Base-by-base conservation (phyloP, 1,140 invertebrate species). In the Musca vetustissima region DNA sequence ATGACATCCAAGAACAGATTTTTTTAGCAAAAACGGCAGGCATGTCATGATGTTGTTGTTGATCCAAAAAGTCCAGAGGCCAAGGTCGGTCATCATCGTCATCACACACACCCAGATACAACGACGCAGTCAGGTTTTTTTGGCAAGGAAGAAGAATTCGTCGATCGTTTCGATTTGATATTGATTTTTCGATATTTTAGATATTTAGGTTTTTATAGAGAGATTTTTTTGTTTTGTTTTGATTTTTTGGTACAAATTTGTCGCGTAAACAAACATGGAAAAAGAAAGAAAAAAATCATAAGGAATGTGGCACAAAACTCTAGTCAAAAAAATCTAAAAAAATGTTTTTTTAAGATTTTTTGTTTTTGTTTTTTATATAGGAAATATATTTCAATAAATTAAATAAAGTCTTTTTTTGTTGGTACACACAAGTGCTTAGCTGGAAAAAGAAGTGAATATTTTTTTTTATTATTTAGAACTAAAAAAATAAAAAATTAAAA, bases 241-340 rank as follows among this genome's bases (percentile, higher is more conserved):
- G n/a, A n/a, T n/a, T n/a, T 28, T 66, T 61, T 69, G 64, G 69
- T 70, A 61, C 55, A 69, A 66, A 69, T 65, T 66, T 55, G 69
- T 59, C 69, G 69, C 69, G 65, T 70, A 64, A 67, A 70, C 55
- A 59, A 64, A 70, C 70, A 71, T 69, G 68, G 67, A 70, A 72
- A 50, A 70, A 69, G 71, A 69, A 70, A 72, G 66, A 70, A 72
- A 69, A 72, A 72, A 72, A 68, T 71, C 64, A 69, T 70, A 70
- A 70, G 61, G 69, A 64, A 68, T 68, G 48, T 70, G 69, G 50
- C 66, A 67, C 64, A 66, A 36, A 22, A 49, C 36, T 19, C 28
- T 67, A 65, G 47, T 43, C 64, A 49, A 19, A 24, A 22, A n/a
- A n/a, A n/a, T n/a, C n/a, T n/a, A n/a, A n/a, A n/a, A n/a, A n/a